Conservation (phyloP, 2,113 vertebrate genomes). For the Rhynchomys soricoides region DNA sequence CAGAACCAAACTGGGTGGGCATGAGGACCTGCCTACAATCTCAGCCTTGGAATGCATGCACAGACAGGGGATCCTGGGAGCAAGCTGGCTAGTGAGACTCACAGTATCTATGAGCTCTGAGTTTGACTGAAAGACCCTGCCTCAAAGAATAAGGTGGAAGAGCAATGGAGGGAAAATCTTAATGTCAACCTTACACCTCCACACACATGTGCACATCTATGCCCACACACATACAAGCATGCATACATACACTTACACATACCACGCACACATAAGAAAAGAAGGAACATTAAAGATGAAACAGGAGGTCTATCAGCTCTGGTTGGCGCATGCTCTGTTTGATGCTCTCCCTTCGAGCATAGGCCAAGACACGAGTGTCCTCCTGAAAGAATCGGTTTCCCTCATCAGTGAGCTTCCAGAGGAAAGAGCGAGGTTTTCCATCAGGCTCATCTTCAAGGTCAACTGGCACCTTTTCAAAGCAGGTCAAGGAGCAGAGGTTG, state of each 20-base stretch:
- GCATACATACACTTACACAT: neutral
- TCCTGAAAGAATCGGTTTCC: constrained; percentile 85
- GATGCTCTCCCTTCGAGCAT: constrained; percentile 82
- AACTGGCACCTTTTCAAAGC: constrained; percentile 88
- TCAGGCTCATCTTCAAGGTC: constrained; percentile 57
- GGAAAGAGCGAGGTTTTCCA: constrained; percentile 83
- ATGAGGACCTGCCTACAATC: neutral
- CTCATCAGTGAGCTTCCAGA: constrained; percentile 90
- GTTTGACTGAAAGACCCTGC: neutral
- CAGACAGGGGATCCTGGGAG: neutral
- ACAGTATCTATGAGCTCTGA: neutral
- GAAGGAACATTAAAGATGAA: constrained; percentile 18
- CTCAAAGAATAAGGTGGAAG: neutral
- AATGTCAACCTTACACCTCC: neutral
- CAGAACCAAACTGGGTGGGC: neutral
- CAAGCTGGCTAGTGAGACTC: neutral
- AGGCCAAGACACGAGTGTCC: constrained; percentile 83
- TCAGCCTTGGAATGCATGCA: neutral
- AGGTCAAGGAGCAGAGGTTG: constrained; percentile 92
- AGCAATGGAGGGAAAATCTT: neutral
- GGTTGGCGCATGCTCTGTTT: constrained; percentile 88
- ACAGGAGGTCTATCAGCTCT: constrained; percentile 78
- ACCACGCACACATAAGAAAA: neutral
- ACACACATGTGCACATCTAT: neutral
- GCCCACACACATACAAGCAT: neutral